phyloP scores from a whole-genome alignment of 1,140 invertebrate species.

The Venturia canescens region DNA sequence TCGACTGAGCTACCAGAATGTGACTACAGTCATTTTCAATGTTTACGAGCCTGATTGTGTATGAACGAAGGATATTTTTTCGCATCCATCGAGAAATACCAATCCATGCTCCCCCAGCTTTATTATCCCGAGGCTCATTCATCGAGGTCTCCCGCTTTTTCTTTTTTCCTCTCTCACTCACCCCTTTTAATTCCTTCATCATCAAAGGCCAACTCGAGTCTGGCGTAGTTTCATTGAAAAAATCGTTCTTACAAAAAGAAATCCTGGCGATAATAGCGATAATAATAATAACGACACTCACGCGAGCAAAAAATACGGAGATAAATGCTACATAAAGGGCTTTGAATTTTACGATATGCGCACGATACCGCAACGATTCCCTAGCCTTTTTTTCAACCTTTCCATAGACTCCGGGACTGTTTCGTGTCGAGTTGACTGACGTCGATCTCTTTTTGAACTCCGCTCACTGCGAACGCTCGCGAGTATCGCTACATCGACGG shows the following conservation, averaged over 20 bases:
- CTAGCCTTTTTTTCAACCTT: background rate
- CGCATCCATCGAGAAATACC: slow-evolving; percentile 44
- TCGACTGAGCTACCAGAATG: too few species aligned
- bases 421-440: slow-evolving; percentile 33
- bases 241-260: slow-evolving; percentile 29
- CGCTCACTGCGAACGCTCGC: background rate
- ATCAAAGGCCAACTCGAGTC: slow-evolving; percentile 30
- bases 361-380: slow-evolving; percentile 22
- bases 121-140: slow-evolving; percentile 21
- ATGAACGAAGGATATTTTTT: background rate
- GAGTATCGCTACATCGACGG: slow-evolving; percentile 30
- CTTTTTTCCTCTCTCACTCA: background rate
- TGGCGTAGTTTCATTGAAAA: slow-evolving; percentile 21
- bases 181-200: slow-evolving; percentile 6
- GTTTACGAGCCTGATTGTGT: background rate
- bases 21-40: too few species aligned
- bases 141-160: background rate
- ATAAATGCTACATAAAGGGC: slow-evolving; percentile 24
- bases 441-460: slow-evolving; percentile 39
- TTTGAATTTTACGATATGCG: slow-evolving; percentile 31
- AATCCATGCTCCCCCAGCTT: slow-evolving; percentile 30
- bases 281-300: slow-evolving; percentile 31
- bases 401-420: background rate
- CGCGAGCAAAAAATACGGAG: slow-evolving; percentile 7
- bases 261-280: slow-evolving; percentile 20